Percentiles rank a stretch among this genome's conserved stretches.
These are phyloP conservation scores for Trachops cirrhosus DNA, from an alignment of 2,797 vertebrate species.

Conservation along the genomic window DNA sequence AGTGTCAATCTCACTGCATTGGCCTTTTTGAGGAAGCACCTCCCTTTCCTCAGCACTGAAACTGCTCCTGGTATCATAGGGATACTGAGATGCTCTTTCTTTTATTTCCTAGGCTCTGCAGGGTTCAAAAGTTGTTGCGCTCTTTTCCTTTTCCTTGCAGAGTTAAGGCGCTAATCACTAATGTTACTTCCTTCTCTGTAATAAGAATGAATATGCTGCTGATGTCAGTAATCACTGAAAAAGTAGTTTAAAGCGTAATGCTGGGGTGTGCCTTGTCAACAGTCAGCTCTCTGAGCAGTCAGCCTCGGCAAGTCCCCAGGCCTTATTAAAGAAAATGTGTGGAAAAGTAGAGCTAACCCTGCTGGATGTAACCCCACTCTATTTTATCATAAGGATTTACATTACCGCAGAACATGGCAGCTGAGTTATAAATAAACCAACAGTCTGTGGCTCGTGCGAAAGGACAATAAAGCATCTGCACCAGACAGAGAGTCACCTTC, in stretches of 20 bases:
- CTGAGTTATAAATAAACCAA: constrained; percentile 61
- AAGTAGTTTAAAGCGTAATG: constrained; percentile 41
- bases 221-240: constrained; percentile 38
- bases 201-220: constrained; percentile 29
- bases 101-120: neutral
- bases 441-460: constrained; percentile 17
- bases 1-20: neutral
- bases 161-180: constrained; percentile 34
- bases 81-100: neutral
- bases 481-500: constrained; percentile 36
- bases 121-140: neutral
- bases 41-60: neutral
- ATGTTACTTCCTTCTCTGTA: neutral
- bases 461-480: constrained; percentile 24
- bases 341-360: neutral
- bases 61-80: constrained; percentile 7
- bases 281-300: neutral
- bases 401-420: constrained; percentile 36
- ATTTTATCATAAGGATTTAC: constrained; percentile 50
- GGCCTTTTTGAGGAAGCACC: neutral
- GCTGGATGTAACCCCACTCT: neutral
- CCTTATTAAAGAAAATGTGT: constrained; percentile 56
- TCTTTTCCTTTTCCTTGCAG: neutral
- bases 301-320: neutral
- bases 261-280: neutral